Conservation (phyloP, 2,113 vertebrate species). For the Paralichthys olivaceus region DNA sequence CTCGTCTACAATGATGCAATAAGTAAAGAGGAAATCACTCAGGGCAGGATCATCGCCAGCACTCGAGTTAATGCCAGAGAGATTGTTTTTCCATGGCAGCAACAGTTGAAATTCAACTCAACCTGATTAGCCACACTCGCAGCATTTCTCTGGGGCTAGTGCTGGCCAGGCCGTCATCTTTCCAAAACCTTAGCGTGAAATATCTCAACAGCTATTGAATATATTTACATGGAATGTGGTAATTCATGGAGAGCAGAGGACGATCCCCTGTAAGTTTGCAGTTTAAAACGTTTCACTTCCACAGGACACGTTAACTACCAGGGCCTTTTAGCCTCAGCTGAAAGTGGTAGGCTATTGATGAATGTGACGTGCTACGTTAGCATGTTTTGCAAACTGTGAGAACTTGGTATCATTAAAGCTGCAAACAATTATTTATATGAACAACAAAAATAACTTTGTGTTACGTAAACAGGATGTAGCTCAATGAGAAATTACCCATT, state of each 20-base stretch:
- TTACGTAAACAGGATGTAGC: too few species aligned
- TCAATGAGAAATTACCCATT: too few species aligned
- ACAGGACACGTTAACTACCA: neutral
- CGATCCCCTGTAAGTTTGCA: neutral
- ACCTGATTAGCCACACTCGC: conserved; percentile 16
- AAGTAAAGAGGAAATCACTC: conserved; percentile 11
- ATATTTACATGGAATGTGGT: neutral
- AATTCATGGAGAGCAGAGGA: neutral
- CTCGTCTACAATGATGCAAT: conserved; percentile 1
- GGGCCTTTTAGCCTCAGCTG: neutral
- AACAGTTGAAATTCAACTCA: conserved; percentile 6
- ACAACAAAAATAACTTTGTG: too few species aligned
- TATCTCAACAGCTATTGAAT: neutral
- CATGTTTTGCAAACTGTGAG: too few species aligned
- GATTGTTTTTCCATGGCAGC: conserved; percentile 4
- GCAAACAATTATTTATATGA: too few species aligned
- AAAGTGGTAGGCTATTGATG: neutral
- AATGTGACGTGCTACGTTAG: too few species aligned
- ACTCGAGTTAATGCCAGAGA: neutral
- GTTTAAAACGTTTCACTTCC: neutral
- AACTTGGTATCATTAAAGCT: too few species aligned
- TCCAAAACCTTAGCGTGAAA: conserved; percentile 1
- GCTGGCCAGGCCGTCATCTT: neutral
- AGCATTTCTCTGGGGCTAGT: neutral
- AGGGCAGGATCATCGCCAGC: neutral